A percentile compares a stretch with the other conserved stretches of the same genome.
Evolutionary conservation across 2,888 invertebrate genomes (phyloP).

Genomic region (Azorinus chamasolen): DNA sequence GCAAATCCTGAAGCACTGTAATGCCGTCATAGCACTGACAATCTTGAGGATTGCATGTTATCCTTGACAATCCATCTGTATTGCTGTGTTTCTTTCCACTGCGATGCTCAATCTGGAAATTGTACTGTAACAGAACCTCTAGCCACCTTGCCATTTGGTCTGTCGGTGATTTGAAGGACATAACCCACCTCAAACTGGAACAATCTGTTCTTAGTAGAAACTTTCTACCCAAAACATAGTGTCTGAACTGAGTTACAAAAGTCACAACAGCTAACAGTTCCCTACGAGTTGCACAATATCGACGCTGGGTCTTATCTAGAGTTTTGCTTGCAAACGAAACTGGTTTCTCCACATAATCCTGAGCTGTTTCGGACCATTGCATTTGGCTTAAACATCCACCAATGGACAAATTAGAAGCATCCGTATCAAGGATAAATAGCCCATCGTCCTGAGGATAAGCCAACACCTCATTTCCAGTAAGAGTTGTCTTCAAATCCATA

Average conservation of each 20-base stretch:
- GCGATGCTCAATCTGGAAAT: constrained; percentile 2
- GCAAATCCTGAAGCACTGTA: too few relatives aligned
- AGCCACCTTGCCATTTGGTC: constrained; percentile 10
- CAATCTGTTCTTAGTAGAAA: constrained; percentile 9
- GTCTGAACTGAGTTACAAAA: constrained; percentile 57
- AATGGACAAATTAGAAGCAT: constrained; percentile 55
- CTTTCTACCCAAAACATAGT: constrained; percentile 30
- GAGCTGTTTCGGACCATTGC: too few relatives aligned
- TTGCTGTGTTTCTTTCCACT: too few relatives aligned
- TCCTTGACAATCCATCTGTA: too few relatives aligned
- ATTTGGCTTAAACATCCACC: constrained; percentile 59
- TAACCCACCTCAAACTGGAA: constrained; percentile 10
- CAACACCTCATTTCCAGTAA: constrained; percentile 2
- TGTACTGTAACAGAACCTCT: background rate
- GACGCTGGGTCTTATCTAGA: constrained; percentile 25
- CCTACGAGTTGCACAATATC: constrained; percentile 51
- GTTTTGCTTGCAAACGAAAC: constrained; percentile 54
- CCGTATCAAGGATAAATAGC: constrained; percentile 55
- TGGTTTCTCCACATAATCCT: constrained; percentile 57
- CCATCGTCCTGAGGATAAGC: constrained; percentile 13
- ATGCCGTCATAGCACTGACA: too few relatives aligned
- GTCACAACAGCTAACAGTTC: constrained; percentile 57
- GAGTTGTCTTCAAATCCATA: constrained; percentile 1
- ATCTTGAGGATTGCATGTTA: too few relatives aligned
- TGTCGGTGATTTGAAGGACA: constrained; percentile 1